These are phyloP conservation scores for Phrixothrix hirtus DNA, from an alignment of 2,888 invertebrate genomes.

Conservation along the genomic window DNA sequence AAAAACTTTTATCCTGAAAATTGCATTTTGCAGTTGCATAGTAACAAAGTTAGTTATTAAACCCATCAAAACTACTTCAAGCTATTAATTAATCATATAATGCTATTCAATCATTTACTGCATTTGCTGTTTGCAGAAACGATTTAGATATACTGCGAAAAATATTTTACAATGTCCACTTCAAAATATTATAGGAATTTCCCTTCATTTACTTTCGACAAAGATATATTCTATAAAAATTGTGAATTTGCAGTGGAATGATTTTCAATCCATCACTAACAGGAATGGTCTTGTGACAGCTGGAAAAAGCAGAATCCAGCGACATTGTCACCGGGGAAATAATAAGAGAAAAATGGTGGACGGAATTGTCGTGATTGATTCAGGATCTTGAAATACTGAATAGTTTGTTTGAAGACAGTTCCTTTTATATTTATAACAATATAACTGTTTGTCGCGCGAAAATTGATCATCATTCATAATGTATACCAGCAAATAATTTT, in stretches of 20 bases:
- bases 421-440: conserved; percentile 18
- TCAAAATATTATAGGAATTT: conserved; percentile 8
- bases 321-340: conserved; percentile 52
- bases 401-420: conserved; percentile 29
- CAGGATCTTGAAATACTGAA: conserved; percentile 40
- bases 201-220: conserved; percentile 35
- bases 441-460: conserved; percentile 14
- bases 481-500: too few relatives aligned
- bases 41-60: too few relatives aligned
- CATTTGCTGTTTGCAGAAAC: too few relatives aligned
- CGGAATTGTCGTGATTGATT: conserved; percentile 52
- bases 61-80: too few relatives aligned
- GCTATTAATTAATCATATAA: too few relatives aligned
- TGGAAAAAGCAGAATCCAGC: conserved; percentile 48
- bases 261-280: conserved; percentile 51
- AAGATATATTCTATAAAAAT: conserved; percentile 45
- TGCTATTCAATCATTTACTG: too few relatives aligned
- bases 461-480: conserved; percentile 3
- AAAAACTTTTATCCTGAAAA: too few relatives aligned
- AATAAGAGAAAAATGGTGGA: conserved; percentile 52
- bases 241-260: conserved; percentile 43
- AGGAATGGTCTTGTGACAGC: conserved; percentile 46
- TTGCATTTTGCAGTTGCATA: neutral
- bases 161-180: neutral
- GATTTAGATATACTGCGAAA: neutral